These are phyloP conservation scores for Turdus rufiventris DNA, from an alignment of 2,113 vertebrate species.

Conservation along the genomic window DNA sequence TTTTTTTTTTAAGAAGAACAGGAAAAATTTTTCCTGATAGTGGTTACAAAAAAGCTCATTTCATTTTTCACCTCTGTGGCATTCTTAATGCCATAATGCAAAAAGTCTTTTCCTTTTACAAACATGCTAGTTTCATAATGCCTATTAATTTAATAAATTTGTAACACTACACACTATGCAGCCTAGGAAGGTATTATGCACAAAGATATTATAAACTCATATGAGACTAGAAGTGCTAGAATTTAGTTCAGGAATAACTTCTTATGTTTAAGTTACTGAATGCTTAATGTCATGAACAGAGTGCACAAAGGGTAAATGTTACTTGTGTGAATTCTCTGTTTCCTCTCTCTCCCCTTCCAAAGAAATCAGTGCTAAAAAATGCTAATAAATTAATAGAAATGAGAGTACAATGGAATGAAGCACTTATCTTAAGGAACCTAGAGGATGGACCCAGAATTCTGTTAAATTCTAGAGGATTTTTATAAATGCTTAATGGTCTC, in stretches of 20 bases:
- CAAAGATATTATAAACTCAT: neutral
- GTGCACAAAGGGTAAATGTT: neutral
- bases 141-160: neutral
- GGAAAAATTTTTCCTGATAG: neutral
- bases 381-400: neutral
- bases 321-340: neutral
- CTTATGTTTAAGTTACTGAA: neutral
- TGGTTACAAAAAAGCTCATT: neutral
- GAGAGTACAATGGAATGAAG: neutral
- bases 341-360: neutral
- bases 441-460: neutral
- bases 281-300: neutral
- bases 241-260: neutral
- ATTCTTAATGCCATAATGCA: neutral
- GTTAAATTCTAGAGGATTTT: neutral
- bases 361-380: neutral
- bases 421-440: neutral
- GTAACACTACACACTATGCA: neutral
- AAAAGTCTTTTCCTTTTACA: neutral
- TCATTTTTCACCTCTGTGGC: neutral
- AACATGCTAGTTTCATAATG: neutral
- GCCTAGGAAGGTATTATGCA: neutral
- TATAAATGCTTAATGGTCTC: constrained; percentile 7
- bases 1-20: neutral
- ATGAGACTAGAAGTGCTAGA: neutral